These are phyloP conservation scores for Alethe diademata DNA, from an alignment of 2,113 vertebrate genomes.

Conservation along the genomic window DNA sequence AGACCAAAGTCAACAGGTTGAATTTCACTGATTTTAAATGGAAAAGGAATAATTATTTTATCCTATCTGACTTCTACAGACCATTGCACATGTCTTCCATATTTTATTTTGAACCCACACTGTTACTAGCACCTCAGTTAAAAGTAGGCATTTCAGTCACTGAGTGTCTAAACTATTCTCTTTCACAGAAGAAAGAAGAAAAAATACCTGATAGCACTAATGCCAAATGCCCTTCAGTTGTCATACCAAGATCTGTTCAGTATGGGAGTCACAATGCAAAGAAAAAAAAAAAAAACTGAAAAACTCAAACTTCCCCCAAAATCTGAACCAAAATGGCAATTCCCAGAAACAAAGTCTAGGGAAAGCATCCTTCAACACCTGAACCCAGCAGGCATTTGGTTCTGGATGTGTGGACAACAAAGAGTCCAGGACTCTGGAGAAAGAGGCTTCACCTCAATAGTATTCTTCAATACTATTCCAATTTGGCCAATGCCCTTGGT, in stretches of 20 bases:
- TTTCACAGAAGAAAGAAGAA: background rate
- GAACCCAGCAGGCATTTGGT: background rate
- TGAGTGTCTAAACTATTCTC: background rate
- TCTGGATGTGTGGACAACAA: background rate
- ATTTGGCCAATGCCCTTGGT: background rate
- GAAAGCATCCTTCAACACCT: background rate
- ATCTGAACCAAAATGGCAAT: background rate
- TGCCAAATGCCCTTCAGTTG: background rate
- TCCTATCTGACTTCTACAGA: background rate
- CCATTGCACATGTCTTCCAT: background rate
- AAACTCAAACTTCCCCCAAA: background rate
- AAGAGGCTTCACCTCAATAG: background rate
- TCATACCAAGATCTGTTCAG: background rate
- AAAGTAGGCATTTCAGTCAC: background rate
- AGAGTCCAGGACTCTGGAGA: background rate
- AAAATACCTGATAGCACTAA: rapidly evolving
- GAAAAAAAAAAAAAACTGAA: background rate
- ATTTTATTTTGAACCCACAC: background rate
- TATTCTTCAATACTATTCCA: background rate
- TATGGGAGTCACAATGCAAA: background rate
- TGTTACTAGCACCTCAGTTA: too few species aligned
- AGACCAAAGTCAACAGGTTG: background rate
- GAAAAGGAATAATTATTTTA: background rate
- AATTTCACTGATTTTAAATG: background rate
- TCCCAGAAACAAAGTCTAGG: background rate